A percentile compares a stretch with the other conserved stretches of the same genome.
Conservation (phyloP, 2,113 vertebrate genomes). For the Neodontobutis hainanensis region DNA sequence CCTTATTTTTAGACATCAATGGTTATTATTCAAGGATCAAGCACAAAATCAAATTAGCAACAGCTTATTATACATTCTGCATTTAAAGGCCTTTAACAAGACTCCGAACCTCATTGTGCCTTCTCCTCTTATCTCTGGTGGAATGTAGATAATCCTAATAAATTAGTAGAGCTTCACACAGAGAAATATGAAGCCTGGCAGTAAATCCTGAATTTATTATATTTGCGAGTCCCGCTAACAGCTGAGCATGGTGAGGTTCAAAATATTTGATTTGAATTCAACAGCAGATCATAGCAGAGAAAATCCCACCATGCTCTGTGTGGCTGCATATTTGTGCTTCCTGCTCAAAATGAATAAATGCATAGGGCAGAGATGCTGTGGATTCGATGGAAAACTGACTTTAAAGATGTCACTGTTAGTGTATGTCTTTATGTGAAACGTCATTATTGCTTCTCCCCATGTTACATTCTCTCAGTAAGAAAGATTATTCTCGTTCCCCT, state of each 20-base stretch:
- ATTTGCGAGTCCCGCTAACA: conserved; percentile 68
- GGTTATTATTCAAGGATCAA: conserved; percentile 76
- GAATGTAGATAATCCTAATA: conserved; percentile 82
- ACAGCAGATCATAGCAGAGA: conserved; percentile 69
- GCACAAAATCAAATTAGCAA: conserved; percentile 77
- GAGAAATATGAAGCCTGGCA: conserved; percentile 75
- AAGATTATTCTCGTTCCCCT: not conserved
- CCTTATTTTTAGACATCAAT: conserved; percentile 67
- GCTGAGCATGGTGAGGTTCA: conserved; percentile 72
- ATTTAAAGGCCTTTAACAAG: conserved; percentile 75
- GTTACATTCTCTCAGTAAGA: not conserved
- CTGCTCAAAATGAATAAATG: conserved; percentile 64
- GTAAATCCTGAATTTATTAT: conserved; percentile 81
- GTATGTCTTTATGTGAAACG: conserved; percentile 7
- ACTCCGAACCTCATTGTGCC: conserved; percentile 70
- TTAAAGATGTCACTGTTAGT: conserved; percentile 16
- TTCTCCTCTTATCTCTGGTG: conserved; percentile 77
- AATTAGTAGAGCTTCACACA: conserved; percentile 75
- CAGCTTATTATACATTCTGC: conserved; percentile 78
- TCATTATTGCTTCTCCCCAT: conserved; percentile 4
- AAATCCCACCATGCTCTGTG: conserved; percentile 60
- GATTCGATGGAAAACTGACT: conserved; percentile 35
- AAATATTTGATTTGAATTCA: conserved; percentile 78
- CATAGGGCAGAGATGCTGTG: conserved; percentile 45
- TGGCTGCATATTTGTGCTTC: conserved; percentile 47